These are phyloP conservation scores for Acropora yongei DNA, from an alignment of 64 coral and sea anemone genomes.

Conservation along the genomic window DNA sequence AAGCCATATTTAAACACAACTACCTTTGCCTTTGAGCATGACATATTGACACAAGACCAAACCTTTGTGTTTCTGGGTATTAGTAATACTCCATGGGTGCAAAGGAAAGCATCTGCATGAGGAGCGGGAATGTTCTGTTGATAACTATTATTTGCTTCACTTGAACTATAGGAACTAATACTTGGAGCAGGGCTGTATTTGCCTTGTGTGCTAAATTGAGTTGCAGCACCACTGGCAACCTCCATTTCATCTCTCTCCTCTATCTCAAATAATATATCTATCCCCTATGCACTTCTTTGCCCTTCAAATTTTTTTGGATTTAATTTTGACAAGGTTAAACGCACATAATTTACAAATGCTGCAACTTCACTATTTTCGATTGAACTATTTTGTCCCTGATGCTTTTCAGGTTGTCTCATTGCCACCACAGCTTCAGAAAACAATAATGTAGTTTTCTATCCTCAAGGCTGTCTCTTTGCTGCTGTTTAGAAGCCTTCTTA, in stretches of 20 bases:
- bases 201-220: too few relatives aligned
- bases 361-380: neutral
- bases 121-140: neutral
- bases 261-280: neutral
- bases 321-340: neutral
- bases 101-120: neutral
- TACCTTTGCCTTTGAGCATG: neutral
- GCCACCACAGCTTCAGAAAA: conserved; percentile 27
- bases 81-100: neutral
- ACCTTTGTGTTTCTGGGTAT: neutral
- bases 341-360: conserved; percentile 1
- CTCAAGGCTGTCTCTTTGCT: neutral
- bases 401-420: neutral
- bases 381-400: neutral
- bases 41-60: neutral
- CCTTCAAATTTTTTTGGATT: too few relatives aligned
- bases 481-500: conserved; percentile 29
- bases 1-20: conserved; percentile 6
- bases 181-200: too few relatives aligned
- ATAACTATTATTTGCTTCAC: too few relatives aligned
- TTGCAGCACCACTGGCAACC: too few relatives aligned
- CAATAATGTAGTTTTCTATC: conserved; percentile 21
- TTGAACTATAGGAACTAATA: too few relatives aligned
- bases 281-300: too few relatives aligned
- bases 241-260: neutral